Conservation (phyloP, 1,140 invertebrate genomes). For the Brachionus plicatilis region DNA sequence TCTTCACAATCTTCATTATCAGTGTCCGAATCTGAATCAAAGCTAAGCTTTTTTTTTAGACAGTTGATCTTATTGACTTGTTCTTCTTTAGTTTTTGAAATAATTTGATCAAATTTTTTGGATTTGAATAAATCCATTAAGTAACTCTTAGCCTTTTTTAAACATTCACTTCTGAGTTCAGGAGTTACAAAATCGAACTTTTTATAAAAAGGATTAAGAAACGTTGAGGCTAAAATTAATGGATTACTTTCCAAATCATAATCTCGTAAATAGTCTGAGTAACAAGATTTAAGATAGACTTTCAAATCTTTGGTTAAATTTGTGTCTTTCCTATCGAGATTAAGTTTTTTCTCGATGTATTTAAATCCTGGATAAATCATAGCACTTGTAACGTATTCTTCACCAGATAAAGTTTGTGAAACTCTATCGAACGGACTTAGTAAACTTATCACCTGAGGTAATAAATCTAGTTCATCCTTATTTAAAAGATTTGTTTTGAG, state of each 20-base stretch:
- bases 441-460: not conserved
- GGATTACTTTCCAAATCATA: no score
- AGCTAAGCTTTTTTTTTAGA: no score
- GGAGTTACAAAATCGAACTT: no score
- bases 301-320: not conserved
- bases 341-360: not conserved
- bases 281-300: not conserved
- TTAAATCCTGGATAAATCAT: slow-evolving; percentile 1
- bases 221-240: no score
- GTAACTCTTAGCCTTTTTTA: no score
- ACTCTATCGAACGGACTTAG: not conserved
- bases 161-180: no score
- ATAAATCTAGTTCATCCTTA: not conserved
- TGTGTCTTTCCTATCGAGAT: not conserved
- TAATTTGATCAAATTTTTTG: no score
- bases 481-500: not conserved
- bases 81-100: no score
- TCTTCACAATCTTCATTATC: not conserved
- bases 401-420: not conserved
- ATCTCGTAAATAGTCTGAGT: no score
- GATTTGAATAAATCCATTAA: no score
- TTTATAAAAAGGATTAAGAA: no score
- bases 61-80: no score
- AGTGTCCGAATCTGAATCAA: not conserved
- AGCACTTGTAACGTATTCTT: not conserved